Conservation (phyloP, 2,888 invertebrate species). For the Carabus problematicus region DNA sequence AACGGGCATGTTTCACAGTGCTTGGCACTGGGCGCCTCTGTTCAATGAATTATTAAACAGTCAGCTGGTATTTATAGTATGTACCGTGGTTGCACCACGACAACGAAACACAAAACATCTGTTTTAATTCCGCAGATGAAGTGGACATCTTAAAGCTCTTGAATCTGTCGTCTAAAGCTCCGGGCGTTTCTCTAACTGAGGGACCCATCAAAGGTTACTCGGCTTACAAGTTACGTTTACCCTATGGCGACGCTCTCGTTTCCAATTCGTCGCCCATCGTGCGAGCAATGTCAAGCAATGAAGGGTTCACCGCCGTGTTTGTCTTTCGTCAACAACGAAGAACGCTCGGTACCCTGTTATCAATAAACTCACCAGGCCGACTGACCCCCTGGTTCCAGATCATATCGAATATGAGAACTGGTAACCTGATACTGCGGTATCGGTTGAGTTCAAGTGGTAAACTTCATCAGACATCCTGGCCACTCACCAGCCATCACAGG, state of each 20-base stretch:
- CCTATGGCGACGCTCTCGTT: constrained; percentile 58
- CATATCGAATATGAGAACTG: constrained; percentile 58
- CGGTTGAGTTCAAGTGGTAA: constrained; percentile 53
- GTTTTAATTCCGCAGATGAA: constrained; percentile 53
- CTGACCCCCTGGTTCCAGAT: constrained; percentile 58
- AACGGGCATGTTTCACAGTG: too few relatives aligned
- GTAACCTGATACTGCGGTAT: constrained; percentile 57
- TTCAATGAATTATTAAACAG: too few relatives aligned
- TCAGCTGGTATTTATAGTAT: background rate
- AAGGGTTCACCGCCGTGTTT: constrained; percentile 58
- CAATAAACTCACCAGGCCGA: constrained; percentile 59
- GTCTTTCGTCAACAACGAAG: constrained; percentile 59
- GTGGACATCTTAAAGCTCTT: constrained; percentile 58
- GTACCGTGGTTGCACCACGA: background rate
- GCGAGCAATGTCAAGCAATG: constrained; percentile 53
- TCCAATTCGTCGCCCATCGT: constrained; percentile 56
- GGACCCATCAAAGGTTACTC: constrained; percentile 58
- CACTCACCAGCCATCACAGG: constrained; percentile 55
- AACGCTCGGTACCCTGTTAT: constrained; percentile 58
- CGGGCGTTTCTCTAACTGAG: constrained; percentile 58
- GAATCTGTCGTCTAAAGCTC: constrained; percentile 58
- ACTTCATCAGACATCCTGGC: constrained; percentile 58
- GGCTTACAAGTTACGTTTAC: constrained; percentile 60
- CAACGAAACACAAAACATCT: constrained; percentile 1
- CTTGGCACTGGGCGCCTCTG: too few relatives aligned